Percentiles rank a stretch among this genome's conserved stretches.
These are phyloP conservation scores for Bos javanicus DNA, from an alignment of 2,113 vertebrate species.

Conservation along the genomic window DNA sequence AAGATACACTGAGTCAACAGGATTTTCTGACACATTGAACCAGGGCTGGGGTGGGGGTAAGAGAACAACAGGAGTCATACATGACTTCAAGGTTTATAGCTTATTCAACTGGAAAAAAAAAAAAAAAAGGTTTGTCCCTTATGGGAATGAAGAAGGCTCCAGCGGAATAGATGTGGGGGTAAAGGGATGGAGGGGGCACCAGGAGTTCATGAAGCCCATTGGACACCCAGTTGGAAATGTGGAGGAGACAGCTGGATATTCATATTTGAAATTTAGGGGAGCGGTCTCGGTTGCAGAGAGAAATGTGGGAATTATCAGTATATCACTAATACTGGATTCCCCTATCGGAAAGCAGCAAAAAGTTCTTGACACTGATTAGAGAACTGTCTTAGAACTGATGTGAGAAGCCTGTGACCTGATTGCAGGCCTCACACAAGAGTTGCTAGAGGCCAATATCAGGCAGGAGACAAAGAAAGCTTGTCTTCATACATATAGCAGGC, in stretches of 20 bases:
- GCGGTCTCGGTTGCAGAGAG: background rate
- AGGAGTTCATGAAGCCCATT: background rate
- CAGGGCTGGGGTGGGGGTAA: rapidly evolving
- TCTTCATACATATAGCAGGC: background rate
- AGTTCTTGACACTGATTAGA: background rate
- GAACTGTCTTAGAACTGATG: background rate
- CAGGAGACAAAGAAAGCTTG: background rate
- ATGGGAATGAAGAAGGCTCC: background rate
- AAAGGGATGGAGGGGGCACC: no score
- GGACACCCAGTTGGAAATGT: background rate
- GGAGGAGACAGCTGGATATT: background rate
- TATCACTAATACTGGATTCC: background rate
- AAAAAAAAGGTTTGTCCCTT: background rate
- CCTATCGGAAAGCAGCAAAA: background rate
- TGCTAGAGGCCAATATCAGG: background rate
- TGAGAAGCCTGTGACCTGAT: background rate
- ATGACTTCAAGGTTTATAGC: background rate
- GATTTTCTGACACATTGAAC: background rate
- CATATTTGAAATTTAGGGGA: background rate
- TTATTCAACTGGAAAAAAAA: background rate
- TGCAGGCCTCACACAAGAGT: background rate
- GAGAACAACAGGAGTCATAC: background rate
- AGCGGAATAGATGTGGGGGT: rapidly evolving
- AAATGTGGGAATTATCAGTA: background rate
- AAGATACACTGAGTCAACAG: background rate